These are phyloP conservation scores for Mellilla xanthometata DNA, from an alignment of 2,888 invertebrate genomes.

Conservation along the genomic window DNA sequence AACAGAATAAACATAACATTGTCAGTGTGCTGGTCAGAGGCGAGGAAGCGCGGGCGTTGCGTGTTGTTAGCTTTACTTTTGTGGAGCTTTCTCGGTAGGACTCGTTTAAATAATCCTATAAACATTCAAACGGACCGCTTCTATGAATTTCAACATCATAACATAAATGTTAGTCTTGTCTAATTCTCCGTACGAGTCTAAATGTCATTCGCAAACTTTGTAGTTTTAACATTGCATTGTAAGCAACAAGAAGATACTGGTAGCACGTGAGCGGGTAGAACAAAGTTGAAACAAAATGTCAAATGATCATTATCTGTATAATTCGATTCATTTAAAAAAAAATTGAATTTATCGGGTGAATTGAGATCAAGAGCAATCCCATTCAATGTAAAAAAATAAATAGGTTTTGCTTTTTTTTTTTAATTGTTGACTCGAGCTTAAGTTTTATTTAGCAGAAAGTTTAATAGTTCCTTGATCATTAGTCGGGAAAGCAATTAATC, in stretches of 20 bases:
- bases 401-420: no score
- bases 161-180: conserved; percentile 39
- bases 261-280: no score
- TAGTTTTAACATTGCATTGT: conserved; percentile 25
- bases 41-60: conserved; percentile 5
- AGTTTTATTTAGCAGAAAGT: no score
- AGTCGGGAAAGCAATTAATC: no score
- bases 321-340: no score
- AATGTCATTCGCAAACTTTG: conserved; percentile 39
- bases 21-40: not conserved
- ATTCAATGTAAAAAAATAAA: no score
- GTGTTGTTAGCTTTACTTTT: conserved; percentile 18
- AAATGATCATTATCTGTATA: no score
- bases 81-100: conserved; percentile 20
- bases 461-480: no score
- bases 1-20: conserved; percentile 7
- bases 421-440: no score
- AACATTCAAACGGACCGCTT: conserved; percentile 30
- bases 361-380: no score
- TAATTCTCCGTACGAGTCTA: conserved; percentile 43
- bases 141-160: conserved; percentile 29
- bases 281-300: no score
- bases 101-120: conserved; percentile 16
- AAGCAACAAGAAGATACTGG: not conserved
- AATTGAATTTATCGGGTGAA: no score